phyloP scores from a whole-genome alignment of 2,888 invertebrate genomes.

The Chrysodeixis includens region DNA sequence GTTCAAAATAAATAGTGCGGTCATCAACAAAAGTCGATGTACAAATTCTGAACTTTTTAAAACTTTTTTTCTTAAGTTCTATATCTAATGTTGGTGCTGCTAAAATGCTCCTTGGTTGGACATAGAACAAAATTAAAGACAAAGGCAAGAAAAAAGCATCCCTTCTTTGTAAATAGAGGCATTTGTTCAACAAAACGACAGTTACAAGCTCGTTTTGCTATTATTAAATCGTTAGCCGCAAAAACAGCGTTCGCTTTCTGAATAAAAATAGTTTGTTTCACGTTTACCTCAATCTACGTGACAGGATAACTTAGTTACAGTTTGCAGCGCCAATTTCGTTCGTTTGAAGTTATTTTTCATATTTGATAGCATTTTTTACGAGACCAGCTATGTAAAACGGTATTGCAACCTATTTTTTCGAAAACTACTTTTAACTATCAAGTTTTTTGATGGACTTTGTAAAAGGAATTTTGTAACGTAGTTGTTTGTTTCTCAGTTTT shows the following conservation, averaged over 20 bases:
- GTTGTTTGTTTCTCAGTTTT: not conserved
- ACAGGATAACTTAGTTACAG: slow-evolving; percentile 43
- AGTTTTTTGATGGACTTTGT: not conserved
- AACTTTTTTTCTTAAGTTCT: no score
- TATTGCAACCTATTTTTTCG: slow-evolving; percentile 17
- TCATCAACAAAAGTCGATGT: no score
- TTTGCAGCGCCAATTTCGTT: slow-evolving; percentile 43
- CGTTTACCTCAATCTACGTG: slow-evolving; percentile 16
- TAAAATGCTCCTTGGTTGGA: no score
- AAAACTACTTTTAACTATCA: slow-evolving; percentile 3
- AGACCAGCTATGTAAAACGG: slow-evolving; percentile 17
- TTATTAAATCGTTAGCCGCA: not conserved
- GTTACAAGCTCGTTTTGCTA: not conserved
- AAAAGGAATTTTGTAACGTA: not conserved
- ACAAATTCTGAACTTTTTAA: no score
- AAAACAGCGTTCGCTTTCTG: slow-evolving; percentile 10
- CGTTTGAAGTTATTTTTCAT: slow-evolving; percentile 54
- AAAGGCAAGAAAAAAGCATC: not conserved
- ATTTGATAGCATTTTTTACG: slow-evolving; percentile 53
- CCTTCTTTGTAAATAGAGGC: not conserved
- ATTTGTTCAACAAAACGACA: not conserved
- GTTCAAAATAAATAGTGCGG: no score
- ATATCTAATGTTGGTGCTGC: no score
- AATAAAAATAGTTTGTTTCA: slow-evolving; percentile 14
- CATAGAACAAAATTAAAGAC: not conserved